Evolutionary conservation across 2,113 vertebrate species (phyloP).

Genomic region (Anarhynchus alexandrinus): DNA sequence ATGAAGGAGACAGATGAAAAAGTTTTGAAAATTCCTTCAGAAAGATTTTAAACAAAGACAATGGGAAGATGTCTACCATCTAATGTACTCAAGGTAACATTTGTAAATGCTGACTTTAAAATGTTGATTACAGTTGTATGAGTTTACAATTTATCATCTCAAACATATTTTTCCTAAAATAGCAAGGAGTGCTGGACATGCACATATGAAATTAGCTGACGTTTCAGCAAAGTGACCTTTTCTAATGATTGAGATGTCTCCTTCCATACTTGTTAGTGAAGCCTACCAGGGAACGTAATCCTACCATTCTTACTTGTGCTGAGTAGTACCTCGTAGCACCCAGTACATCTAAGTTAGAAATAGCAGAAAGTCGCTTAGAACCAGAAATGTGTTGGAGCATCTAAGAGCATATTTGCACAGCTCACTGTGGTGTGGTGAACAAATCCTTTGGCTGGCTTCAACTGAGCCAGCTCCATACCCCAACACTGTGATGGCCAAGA

Average conservation of each 20-base stretch:
- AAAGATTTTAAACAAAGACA: not conserved
- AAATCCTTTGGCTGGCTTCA: not conserved
- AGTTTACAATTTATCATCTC: not conserved
- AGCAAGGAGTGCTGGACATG: not conserved
- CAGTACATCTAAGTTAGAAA: not conserved
- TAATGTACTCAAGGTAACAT: not conserved
- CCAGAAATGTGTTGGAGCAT: not conserved
- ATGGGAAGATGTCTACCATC: not conserved
- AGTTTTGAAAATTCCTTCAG: not conserved
- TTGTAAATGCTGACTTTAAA: not conserved
- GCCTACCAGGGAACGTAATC: not conserved
- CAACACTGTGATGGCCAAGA: accelerated
- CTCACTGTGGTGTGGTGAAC: not conserved
- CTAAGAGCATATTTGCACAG: not conserved
- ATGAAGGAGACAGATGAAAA: not conserved
- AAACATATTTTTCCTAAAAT: not conserved
- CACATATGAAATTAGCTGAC: not conserved
- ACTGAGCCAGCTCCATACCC: not conserved
- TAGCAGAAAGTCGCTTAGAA: not conserved
- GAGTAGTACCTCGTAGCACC: not conserved
- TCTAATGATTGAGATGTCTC: not conserved
- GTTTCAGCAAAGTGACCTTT: not conserved
- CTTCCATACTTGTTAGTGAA: not conserved
- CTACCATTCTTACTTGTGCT: not conserved
- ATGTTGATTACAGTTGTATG: not conserved